Evolutionary conservation across 2,113 vertebrate genomes (phyloP), one percentile per base, ranked within the genome.

Genomic region (Aythya baeri): DNA sequence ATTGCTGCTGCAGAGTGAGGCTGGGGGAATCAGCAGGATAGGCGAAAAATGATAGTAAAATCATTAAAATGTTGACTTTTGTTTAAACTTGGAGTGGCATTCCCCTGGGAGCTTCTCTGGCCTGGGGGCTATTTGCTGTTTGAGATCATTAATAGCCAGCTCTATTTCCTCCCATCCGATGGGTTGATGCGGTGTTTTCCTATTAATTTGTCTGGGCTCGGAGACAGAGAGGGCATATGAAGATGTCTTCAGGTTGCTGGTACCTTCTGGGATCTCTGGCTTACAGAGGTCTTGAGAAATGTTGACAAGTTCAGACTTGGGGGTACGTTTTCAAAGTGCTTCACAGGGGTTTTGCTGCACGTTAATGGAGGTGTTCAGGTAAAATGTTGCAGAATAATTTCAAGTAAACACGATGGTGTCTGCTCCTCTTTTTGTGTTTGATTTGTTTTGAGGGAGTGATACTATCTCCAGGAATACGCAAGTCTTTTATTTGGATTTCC

Each of bases 151-250:
- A 93, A 83, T 65, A 93, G 75, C 34, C 76, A 88, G 65, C 32
- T 94, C 76, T 49, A 9, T 84, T 94, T 93, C 52, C 52, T 49
- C 68, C 49, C n/a, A 43, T 1, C 2, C 68, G 83, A 86, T 83
- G 94, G 93, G 85, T 36, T 83, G 52, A 91, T 77, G 52, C 65
- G 61, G n/a, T 90, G 31, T 54, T 61, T 80, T 90, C 68, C 43
- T 90, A 81, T 91, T 94, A 94, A 90, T 96, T 91, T 90, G 75
- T 49, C 83, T 78, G 90, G 91, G 79, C 76, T 93, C 0, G 1
- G 57, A 93, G 91, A 89, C 27, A 87, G 87, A 89, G 27, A 88
- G 57, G 79, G 91, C 93, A 91, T 88, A 71, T 46, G 49, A 72
- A 91, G 91, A 49, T 15, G 17, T 88, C 43, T 88, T 88, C 23